Evolutionary conservation across 2,797 vertebrate genomes (phyloP).

Genomic region (Spizella passerina): DNA sequence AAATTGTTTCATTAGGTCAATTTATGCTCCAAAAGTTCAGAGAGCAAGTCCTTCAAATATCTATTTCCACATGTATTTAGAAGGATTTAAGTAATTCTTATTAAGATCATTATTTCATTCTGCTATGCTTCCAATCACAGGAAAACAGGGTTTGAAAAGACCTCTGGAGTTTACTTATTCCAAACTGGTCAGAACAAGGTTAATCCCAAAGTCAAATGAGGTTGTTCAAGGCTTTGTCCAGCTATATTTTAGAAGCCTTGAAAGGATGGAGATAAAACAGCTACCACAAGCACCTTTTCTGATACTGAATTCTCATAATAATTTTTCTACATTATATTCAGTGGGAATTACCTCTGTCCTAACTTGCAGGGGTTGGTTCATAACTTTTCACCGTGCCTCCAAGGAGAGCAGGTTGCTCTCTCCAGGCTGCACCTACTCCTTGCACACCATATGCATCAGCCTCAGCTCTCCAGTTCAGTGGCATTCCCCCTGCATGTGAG

Average conservation of each 20-base stretch:
- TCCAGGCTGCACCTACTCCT: neutral
- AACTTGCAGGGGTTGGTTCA: neutral
- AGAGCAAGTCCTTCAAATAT: neutral
- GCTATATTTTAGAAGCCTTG: neutral
- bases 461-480: neutral
- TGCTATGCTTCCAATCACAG: neutral
- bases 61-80: neutral
- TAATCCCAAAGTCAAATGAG: neutral
- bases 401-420: neutral
- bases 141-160: neutral
- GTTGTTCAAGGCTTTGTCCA: neutral
- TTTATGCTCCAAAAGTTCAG: neutral
- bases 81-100: neutral
- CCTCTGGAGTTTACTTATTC: neutral
- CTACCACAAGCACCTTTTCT: neutral
- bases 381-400: neutral
- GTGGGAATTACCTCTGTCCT: neutral
- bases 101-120: neutral
- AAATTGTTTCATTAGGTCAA: neutral
- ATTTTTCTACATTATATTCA: neutral
- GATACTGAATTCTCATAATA: neutral
- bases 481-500: neutral
- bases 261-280: neutral
- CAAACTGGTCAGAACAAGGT: neutral
- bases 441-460: accelerated